phyloP scores from a whole-genome alignment of 1,140 invertebrate species.

The Cyrtorhinus lividipennis region DNA sequence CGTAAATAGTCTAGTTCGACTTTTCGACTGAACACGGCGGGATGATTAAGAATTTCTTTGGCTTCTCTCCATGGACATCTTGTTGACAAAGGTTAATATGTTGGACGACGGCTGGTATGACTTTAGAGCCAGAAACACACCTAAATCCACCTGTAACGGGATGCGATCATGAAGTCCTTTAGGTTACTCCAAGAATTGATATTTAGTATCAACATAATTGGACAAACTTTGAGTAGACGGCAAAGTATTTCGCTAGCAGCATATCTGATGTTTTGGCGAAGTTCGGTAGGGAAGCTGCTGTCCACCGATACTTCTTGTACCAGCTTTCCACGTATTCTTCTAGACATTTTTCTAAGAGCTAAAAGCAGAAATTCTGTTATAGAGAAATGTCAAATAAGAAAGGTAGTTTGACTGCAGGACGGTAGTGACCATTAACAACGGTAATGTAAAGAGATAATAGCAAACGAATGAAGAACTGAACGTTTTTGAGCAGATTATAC shows the following conservation, averaged over 20 bases:
- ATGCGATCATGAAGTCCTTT: neutral
- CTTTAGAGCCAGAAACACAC: conserved; percentile 44
- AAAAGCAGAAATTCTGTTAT: no score
- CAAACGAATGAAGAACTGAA: no score
- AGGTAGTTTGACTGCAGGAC: no score
- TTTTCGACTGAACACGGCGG: conserved; percentile 48
- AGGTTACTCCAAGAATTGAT: neutral
- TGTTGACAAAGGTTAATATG: conserved; percentile 45
- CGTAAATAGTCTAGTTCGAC: conserved; percentile 57
- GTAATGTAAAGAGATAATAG: no score
- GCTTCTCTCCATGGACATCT: conserved; percentile 33
- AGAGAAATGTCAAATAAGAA: no score
- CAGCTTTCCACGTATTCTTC: conserved; percentile 56
- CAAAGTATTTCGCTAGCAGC: conserved; percentile 50
- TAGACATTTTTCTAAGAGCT: conserved; percentile 55
- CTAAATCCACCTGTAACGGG: conserved; percentile 48
- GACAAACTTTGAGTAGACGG: conserved; percentile 38
- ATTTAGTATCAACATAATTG: no score
- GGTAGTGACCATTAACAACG: no score
- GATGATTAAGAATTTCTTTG: conserved; percentile 35
- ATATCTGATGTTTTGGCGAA: conserved; percentile 52
- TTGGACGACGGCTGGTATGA: conserved; percentile 44
- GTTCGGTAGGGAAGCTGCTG: conserved; percentile 59
- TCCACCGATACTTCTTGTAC: conserved; percentile 58
- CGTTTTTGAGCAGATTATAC: no score